Evolutionary conservation across 2,888 invertebrate species (phyloP).

Genomic region (Scaptomyza caliginosa): DNA sequence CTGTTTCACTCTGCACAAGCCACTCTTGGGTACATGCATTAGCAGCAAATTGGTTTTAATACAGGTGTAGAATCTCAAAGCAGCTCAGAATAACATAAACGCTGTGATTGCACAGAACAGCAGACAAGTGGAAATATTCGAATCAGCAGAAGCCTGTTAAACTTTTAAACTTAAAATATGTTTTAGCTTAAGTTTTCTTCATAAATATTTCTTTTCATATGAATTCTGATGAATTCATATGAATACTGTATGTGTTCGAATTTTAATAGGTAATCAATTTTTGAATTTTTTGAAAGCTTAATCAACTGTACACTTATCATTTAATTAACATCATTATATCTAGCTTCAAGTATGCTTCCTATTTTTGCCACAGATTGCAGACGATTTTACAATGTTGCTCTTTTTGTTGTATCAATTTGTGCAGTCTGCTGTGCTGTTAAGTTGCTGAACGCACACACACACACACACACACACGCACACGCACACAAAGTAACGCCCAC

Average conservation of each 20-base stretch:
- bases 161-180: not conserved
- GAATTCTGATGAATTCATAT: not conserved
- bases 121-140: too few relatives aligned
- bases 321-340: not conserved
- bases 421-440: not conserved
- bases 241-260: not conserved
- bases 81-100: not conserved
- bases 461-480: not conserved
- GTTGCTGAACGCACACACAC: constrained; percentile 9
- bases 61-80: not conserved
- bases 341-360: not conserved
- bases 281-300: not conserved
- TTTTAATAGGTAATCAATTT: not conserved
- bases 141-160: not conserved
- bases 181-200: not conserved
- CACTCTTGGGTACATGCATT: constrained; percentile 1
- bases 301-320: not conserved
- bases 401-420: not conserved
- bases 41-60: not conserved
- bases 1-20: constrained; percentile 1
- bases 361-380: not conserved
- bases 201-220: not conserved
- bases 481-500: not conserved
- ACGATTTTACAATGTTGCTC: not conserved
- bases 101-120: constrained; percentile 24